Conservation (phyloP, 2,113 vertebrate genomes). For the Glareola pratincola region DNA sequence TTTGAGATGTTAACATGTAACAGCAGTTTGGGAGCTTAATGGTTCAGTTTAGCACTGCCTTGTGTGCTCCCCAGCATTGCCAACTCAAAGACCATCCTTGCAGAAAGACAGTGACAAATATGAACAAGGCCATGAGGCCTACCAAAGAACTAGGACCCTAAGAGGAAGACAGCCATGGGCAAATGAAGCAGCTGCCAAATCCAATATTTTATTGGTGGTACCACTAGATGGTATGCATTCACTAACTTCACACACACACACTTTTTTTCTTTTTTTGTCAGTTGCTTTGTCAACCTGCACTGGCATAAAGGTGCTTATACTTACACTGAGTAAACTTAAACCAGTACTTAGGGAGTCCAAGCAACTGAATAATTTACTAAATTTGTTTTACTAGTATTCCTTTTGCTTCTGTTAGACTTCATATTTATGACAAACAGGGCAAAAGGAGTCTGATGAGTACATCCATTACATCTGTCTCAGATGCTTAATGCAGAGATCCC, state of each 20-base stretch:
- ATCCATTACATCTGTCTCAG: not conserved
- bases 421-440: not conserved
- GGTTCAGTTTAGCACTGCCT: not conserved
- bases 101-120: not conserved
- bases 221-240: slow-evolving; percentile 32
- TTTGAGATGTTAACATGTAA: rapidly evolving
- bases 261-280: not conserved
- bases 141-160: not conserved
- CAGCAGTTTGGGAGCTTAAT: not conserved
- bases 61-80: rapidly evolving
- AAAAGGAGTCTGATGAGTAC: not conserved
- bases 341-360: not conserved
- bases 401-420: not conserved
- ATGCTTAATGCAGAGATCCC: not conserved
- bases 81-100: not conserved
- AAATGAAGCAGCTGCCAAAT: not conserved
- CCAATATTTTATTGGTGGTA: not conserved
- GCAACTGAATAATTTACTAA: not conserved
- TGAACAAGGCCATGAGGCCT: not conserved
- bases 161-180: not conserved
- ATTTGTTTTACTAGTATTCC: not conserved
- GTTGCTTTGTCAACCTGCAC: not conserved
- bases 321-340: not conserved
- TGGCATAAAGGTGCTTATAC: not conserved
- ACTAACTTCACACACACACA: not conserved